Percentiles rank a stretch among this genome's conserved stretches.
phyloP scores from a whole-genome alignment of 37 sponge, comb jelly and placozoan genomes.

The Theonella swinhoei region DNA sequence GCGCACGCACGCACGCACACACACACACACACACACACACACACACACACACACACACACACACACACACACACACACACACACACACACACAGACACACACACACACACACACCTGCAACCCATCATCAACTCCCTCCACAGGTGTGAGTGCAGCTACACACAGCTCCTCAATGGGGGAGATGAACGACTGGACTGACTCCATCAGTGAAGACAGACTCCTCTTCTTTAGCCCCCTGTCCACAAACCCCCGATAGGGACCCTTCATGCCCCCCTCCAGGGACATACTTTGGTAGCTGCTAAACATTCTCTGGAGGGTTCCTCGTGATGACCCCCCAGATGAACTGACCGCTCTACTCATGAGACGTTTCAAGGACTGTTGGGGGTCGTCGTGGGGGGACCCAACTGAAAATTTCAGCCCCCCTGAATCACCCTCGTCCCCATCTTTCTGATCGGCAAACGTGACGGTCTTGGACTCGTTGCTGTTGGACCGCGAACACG shows the following conservation, averaged over 20 bases:
- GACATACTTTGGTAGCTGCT: slow-evolving; percentile 4
- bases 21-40: too few species aligned
- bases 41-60: too few species aligned
- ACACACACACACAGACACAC: not conserved
- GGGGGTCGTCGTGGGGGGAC: not conserved
- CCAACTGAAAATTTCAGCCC: not conserved
- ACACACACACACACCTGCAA: not conserved
- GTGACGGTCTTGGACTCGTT: not conserved
- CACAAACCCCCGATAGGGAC: slow-evolving; percentile 62
- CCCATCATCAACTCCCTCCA: too few species aligned
- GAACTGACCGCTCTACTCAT: not conserved
- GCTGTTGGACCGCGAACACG: not conserved
- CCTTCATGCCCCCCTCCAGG: not conserved
- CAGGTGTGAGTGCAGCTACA: not conserved
- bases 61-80: too few species aligned
- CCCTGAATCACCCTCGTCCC: not conserved
- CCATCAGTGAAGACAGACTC: slow-evolving; percentile 46
- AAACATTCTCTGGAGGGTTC: slow-evolving; percentile 7
- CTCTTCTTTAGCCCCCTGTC: slow-evolving; percentile 64
- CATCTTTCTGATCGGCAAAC: not conserved
- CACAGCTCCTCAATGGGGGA: not conserved
- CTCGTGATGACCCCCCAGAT: not conserved
- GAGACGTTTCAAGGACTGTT: slow-evolving; percentile 2
- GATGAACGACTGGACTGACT: slow-evolving; percentile 23
- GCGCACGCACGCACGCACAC: too few species aligned